Evolutionary conservation across 2,797 vertebrate species (phyloP).

Genomic region (Gymnodraco acuticeps): DNA sequence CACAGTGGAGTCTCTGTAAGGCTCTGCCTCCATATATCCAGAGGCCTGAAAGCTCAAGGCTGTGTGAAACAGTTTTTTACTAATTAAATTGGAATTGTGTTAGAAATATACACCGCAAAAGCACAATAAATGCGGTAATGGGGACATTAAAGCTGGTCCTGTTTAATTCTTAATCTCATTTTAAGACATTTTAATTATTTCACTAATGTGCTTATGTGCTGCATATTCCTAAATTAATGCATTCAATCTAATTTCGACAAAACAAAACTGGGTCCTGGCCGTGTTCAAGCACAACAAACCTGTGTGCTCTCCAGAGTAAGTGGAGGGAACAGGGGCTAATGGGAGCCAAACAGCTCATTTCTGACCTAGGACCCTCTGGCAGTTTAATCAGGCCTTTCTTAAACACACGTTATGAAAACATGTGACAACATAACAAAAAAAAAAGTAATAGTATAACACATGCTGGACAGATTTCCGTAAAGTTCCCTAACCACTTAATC

Average conservation of each 20-base stretch:
- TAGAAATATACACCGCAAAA: neutral
- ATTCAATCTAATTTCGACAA: constrained; percentile 10
- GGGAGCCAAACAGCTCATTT: too few relatives aligned
- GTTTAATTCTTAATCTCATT: constrained; percentile 19
- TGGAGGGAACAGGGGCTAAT: neutral
- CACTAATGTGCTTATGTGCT: neutral
- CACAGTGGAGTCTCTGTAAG: neutral
- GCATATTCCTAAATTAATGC: constrained; percentile 4
- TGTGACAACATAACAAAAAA: neutral
- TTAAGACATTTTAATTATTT: neutral
- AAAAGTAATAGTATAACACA: neutral
- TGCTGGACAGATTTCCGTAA: neutral
- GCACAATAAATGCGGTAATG: neutral
- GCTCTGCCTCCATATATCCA: neutral
- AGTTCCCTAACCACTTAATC: neutral
- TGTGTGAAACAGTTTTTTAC: neutral
- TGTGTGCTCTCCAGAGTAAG: neutral
- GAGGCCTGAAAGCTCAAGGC: neutral
- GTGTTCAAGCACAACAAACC: neutral
- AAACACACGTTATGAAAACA: too few relatives aligned
- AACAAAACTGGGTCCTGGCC: neutral
- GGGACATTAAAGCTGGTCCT: neutral
- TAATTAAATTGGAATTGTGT: neutral
- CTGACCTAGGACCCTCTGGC: too few relatives aligned
- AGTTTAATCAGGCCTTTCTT: neutral